Percentiles rank a stretch among this genome's conserved stretches.
These are phyloP conservation scores for Coranthus polyacanthus DNA, from an alignment of 2,797 vertebrate genomes.

Conservation along the genomic window DNA sequence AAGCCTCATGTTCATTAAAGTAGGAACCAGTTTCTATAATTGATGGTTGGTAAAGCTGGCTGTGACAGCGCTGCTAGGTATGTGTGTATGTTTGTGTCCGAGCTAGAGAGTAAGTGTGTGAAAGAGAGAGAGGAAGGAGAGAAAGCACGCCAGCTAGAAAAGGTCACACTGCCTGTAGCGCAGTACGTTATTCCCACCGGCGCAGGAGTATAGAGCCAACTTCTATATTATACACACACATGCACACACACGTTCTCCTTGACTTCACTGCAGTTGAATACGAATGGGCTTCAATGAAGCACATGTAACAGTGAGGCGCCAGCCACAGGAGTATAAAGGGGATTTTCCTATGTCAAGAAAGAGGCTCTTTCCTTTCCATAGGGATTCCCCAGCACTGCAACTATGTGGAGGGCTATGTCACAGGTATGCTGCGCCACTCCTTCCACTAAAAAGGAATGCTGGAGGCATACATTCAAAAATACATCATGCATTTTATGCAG, in stretches of 20 bases:
- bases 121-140: conserved; percentile 50
- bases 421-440: conserved; percentile 16
- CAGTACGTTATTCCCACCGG: conserved; percentile 79
- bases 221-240: conserved; percentile 67
- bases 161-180: conserved; percentile 82
- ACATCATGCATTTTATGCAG: neutral
- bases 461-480: conserved; percentile 1
- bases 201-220: conserved; percentile 73
- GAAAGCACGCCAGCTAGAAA: conserved; percentile 71
- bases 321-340: conserved; percentile 59
- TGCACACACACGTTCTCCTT: conserved; percentile 66
- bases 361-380: conserved; percentile 38
- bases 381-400: conserved; percentile 42
- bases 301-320: conserved; percentile 66
- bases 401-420: conserved; percentile 21
- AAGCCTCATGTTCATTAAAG: conserved; percentile 65
- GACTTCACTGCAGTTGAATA: conserved; percentile 75
- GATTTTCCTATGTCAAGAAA: conserved; percentile 58
- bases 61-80: conserved; percentile 61
- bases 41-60: conserved; percentile 65
- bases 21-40: conserved; percentile 65
- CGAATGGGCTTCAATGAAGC: conserved; percentile 71
- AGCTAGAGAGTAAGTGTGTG: conserved; percentile 54
- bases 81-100: conserved; percentile 40
- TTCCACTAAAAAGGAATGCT: conserved; percentile 8